Evolutionary conservation across 2,888 invertebrate species (phyloP), one percentile per base, ranked within the genome.

Genomic region (Tachina lurida): DNA sequence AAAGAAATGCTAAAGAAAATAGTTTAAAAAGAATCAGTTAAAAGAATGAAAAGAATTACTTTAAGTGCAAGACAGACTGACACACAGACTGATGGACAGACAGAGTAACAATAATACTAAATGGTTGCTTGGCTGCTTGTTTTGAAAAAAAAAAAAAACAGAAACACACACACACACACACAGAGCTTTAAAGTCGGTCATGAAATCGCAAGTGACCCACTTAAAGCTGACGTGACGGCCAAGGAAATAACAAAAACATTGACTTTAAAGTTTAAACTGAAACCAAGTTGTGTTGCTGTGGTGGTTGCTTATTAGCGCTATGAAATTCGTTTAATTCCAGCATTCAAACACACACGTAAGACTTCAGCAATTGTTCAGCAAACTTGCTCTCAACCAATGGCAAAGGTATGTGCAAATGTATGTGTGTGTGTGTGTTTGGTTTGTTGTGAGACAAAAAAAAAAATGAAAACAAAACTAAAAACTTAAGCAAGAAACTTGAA

Each of bases 171-270:
- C 19, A 77, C 41, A 81, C 75, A 75, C 68, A 60, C 31, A 31
- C 7, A 75, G 65, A 58, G 70, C 58, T 52, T 52, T 17, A 62
- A 54, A 91, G 91, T 92, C 91, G 92, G 92, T 92, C 92, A 92
- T 91, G 92, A 91, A 92, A 92, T 92, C 92, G 92, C 92, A 92
- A 92, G 92, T 92, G 91, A 91, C 92, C 92, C 87, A 92, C 91
- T 91, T 92, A 73, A 17, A 73, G 77, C 81, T 85, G 85, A 82
- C 82, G 84, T 81, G 82, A 85, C 82, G 82, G 82, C 85, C 81
- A 82, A 82, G 82, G 74, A 85, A 85, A 85, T 82, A 78, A 84
- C 67, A 77, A 81, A 76, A 73, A 80, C 71, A 83, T 67, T 77
- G 65, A 67, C 67, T 83, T 77, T 73, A 73, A 77, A 65, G 56